phyloP scores from a whole-genome alignment of 2,888 invertebrate species.

The Thera britannica region DNA sequence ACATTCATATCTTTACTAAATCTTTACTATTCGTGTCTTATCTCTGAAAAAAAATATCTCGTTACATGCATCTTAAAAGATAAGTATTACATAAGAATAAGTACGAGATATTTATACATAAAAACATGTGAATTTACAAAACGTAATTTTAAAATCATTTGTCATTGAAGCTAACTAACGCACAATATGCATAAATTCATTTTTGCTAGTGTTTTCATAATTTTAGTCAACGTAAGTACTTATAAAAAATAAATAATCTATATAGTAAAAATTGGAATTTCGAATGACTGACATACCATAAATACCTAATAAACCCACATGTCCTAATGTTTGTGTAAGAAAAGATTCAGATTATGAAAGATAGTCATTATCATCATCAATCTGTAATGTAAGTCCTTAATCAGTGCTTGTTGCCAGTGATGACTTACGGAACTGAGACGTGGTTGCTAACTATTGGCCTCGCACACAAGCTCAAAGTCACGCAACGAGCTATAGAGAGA shows the following conservation, averaged over 20 bases:
- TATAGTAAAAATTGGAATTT: too few relatives aligned
- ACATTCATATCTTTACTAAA: background rate
- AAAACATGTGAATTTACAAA: slow-evolving; percentile 14
- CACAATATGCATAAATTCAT: slow-evolving; percentile 22
- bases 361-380: too few relatives aligned
- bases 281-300: too few relatives aligned
- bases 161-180: slow-evolving; percentile 1
- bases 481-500: too few relatives aligned
- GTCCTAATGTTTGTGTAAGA: too few relatives aligned
- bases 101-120: slow-evolving; percentile 20
- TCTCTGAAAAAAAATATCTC: slow-evolving; percentile 13
- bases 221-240: slow-evolving; percentile 36
- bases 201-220: slow-evolving; percentile 16
- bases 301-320: too few relatives aligned
- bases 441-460: too few relatives aligned
- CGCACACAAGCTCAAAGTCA: too few relatives aligned
- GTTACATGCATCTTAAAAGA: slow-evolving; percentile 2
- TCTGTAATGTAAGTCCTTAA: too few relatives aligned
- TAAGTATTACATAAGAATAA: slow-evolving; percentile 19
- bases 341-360: too few relatives aligned
- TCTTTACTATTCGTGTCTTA: slow-evolving; percentile 16
- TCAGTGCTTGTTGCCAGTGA: too few relatives aligned
- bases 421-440: too few relatives aligned
- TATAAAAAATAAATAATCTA: background rate
- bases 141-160: background rate